phyloP scores from a whole-genome alignment of 64 coral and sea anemone species.

The Montipora capricornis region DNA sequence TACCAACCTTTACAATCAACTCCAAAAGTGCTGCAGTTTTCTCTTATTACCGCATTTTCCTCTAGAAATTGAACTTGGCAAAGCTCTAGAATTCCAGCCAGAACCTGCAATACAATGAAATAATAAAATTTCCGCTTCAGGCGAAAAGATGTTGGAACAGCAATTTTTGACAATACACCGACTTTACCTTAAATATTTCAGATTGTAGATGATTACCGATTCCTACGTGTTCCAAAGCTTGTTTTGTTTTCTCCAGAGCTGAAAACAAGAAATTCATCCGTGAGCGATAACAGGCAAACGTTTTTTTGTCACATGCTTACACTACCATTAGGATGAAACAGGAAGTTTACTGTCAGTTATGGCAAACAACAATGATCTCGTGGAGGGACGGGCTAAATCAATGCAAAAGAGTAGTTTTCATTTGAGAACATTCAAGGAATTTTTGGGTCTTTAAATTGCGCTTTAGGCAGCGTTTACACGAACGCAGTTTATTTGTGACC shows the following conservation, averaged over 20 bases:
- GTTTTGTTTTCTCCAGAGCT: slow-evolving; percentile 61
- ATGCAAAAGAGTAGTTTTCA: too few relatives aligned
- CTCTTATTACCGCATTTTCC: background rate
- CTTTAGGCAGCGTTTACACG: too few relatives aligned
- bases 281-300: background rate
- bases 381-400: too few relatives aligned
- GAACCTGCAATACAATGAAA: slow-evolving; percentile 30
- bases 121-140: too few relatives aligned
- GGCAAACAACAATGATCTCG: too few relatives aligned
- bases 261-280: background rate
- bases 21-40: background rate
- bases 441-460: too few relatives aligned
- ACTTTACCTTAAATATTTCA: slow-evolving; percentile 91
- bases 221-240: slow-evolving; percentile 83
- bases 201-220: slow-evolving; percentile 75
- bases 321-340: too few relatives aligned
- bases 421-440: too few relatives aligned
- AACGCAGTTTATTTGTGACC: too few relatives aligned
- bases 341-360: too few relatives aligned
- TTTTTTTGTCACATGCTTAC: too few relatives aligned
- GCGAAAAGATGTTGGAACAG: background rate
- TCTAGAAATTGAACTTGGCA: slow-evolving; percentile 43
- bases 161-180: background rate
- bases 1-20: background rate
- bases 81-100: slow-evolving; percentile 29